Percentiles rank a stretch among this genome's conserved stretches.
phyloP scores from a whole-genome alignment of 2,888 invertebrate species.

The Pheosia tremula region DNA sequence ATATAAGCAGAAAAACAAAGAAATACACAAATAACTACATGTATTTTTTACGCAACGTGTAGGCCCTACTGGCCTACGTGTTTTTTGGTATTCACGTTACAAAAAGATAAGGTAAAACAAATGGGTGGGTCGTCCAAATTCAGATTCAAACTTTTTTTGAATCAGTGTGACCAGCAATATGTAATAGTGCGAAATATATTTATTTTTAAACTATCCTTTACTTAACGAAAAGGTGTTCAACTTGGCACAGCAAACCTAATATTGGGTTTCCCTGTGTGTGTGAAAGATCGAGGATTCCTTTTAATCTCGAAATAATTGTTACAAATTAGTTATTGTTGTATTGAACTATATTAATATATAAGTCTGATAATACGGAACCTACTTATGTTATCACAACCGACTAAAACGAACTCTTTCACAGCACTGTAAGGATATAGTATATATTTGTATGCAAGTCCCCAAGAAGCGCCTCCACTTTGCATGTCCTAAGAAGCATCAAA shows the following conservation, averaged over 20 bases:
- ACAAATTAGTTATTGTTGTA: too few species aligned
- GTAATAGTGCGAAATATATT: too few species aligned
- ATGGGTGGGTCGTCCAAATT: not conserved
- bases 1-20: not conserved
- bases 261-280: too few species aligned
- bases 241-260: too few species aligned
- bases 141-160: not conserved
- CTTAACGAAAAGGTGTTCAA: not conserved
- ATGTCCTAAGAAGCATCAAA: slow-evolving; percentile 69
- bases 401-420: too few species aligned
- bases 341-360: not conserved
- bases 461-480: slow-evolving; percentile 49
- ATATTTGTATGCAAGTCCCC: not conserved
- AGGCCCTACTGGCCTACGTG: not conserved
- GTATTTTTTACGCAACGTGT: not conserved
- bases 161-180: not conserved
- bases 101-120: not conserved
- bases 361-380: not conserved
- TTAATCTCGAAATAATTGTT: too few species aligned
- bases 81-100: slow-evolving; percentile 1
- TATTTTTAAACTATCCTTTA: not conserved
- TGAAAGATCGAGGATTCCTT: too few species aligned
- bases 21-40: not conserved
- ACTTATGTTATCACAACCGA: too few species aligned
- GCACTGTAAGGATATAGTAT: too few species aligned